phyloP scores from a whole-genome alignment of 2,888 invertebrate species.

The Eilema depressum region DNA sequence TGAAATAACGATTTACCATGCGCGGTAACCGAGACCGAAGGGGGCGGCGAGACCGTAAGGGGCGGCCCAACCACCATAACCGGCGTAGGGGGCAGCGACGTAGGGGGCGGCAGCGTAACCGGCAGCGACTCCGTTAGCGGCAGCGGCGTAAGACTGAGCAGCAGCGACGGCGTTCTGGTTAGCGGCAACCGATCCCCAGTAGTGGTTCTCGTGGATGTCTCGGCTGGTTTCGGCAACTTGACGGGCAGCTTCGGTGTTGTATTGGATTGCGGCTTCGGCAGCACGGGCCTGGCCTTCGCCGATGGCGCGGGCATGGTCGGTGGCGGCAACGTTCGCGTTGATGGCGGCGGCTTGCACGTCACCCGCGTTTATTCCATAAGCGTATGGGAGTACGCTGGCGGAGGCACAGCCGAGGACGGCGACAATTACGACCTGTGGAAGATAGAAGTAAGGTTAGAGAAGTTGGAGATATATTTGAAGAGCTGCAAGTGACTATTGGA shows the following conservation, averaged over 20 bases:
- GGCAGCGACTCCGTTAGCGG: constrained; percentile 69
- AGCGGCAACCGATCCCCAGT: constrained; percentile 79
- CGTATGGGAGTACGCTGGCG: constrained; percentile 72
- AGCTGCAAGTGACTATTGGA: background rate
- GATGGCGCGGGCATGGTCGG: constrained; percentile 72
- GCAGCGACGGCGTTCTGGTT: constrained; percentile 79
- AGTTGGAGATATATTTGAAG: background rate
- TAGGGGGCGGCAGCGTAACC: constrained; percentile 43
- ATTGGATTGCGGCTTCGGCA: constrained; percentile 73
- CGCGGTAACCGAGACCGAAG: constrained; percentile 53
- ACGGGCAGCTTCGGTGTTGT: constrained; percentile 73
- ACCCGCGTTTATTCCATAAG: constrained; percentile 74
- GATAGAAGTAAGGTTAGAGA: background rate
- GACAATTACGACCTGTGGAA: constrained; percentile 77
- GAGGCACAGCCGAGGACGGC: constrained; percentile 84
- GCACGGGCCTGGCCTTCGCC: constrained; percentile 75
- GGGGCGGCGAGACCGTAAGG: constrained; percentile 2
- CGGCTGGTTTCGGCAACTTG: constrained; percentile 75
- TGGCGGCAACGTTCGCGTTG: constrained; percentile 76
- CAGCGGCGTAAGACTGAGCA: constrained; percentile 80
- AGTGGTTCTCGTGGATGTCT: constrained; percentile 78
- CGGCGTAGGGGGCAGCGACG: constrained; percentile 47
- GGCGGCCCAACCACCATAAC: constrained; percentile 8
- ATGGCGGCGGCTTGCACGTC: constrained; percentile 82
- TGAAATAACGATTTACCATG: constrained; percentile 68